A percentile compares a stretch with the other conserved stretches of the same genome.
phyloP scores from a whole-genome alignment of 2,797 vertebrate genomes.

The Myotis planiceps region DNA sequence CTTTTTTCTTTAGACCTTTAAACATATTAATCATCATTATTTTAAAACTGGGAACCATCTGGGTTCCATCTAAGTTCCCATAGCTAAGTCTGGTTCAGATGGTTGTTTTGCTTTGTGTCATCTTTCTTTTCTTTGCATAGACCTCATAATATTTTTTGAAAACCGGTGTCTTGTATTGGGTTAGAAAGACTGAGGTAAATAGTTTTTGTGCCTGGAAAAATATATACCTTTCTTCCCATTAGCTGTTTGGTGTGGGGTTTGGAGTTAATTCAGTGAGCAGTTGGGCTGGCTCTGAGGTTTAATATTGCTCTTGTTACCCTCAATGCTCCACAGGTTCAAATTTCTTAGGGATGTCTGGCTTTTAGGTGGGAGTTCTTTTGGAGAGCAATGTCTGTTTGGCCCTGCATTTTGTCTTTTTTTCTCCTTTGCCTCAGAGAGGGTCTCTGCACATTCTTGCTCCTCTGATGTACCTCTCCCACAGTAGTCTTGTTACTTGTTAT shows the following conservation, averaged over 20 bases:
- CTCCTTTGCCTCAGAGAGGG: neutral
- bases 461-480: neutral
- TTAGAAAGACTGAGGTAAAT: neutral
- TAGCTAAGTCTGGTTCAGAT: neutral
- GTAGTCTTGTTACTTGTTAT: neutral
- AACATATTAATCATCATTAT: neutral
- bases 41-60: neutral
- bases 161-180: neutral
- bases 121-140: constrained; percentile 9
- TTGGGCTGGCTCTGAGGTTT: neutral
- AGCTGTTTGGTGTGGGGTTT: neutral
- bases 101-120: neutral
- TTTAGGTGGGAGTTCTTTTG: neutral
- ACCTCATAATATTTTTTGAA: neutral
- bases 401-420: neutral
- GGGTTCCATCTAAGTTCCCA: too few species aligned
- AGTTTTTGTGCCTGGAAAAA: neutral
- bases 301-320: neutral
- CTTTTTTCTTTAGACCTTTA: neutral
- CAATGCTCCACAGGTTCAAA: neutral
- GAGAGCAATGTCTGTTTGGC: neutral
- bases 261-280: neutral
- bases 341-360: neutral
- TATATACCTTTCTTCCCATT: neutral
- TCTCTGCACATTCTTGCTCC: neutral